phyloP scores from a whole-genome alignment of 2,113 vertebrate genomes.

The Heliornis fulica region DNA sequence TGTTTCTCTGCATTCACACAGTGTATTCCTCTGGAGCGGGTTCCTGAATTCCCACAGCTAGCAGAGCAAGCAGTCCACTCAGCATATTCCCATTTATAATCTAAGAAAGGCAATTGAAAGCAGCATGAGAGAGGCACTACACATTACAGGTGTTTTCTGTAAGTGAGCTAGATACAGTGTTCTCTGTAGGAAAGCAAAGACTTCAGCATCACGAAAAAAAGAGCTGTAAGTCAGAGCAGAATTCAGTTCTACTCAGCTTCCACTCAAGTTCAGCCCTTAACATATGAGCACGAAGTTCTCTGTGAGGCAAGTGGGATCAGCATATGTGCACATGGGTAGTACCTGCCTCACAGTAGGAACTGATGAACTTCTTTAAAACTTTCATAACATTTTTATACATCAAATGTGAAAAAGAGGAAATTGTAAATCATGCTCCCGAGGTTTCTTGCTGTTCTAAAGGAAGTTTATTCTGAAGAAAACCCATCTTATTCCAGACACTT shows the following conservation, averaged over 20 bases:
- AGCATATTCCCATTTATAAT: constrained; percentile 76
- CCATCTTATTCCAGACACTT: constrained; percentile 26
- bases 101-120: constrained; percentile 63
- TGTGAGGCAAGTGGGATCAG: constrained; percentile 32
- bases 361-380: constrained; percentile 33
- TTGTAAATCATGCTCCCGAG: constrained; percentile 29
- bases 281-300: not conserved
- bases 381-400: constrained; percentile 45
- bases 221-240: not conserved
- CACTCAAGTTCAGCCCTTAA: not conserved
- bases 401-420: constrained; percentile 50
- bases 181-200: not conserved
- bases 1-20: constrained; percentile 69
- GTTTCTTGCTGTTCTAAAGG: constrained; percentile 18
- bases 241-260: not conserved
- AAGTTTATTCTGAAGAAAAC: not conserved
- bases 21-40: constrained; percentile 60
- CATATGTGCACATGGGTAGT: not conserved
- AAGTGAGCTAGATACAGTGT: not conserved
- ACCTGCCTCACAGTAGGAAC: constrained; percentile 23
- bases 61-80: constrained; percentile 84
- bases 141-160: not conserved
- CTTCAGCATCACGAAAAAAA: not conserved
- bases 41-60: constrained; percentile 82
- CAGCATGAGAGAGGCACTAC: not conserved